These are phyloP conservation scores for Diorhabda elongata DNA, from an alignment of 1,140 invertebrate species.

Conservation along the genomic window DNA sequence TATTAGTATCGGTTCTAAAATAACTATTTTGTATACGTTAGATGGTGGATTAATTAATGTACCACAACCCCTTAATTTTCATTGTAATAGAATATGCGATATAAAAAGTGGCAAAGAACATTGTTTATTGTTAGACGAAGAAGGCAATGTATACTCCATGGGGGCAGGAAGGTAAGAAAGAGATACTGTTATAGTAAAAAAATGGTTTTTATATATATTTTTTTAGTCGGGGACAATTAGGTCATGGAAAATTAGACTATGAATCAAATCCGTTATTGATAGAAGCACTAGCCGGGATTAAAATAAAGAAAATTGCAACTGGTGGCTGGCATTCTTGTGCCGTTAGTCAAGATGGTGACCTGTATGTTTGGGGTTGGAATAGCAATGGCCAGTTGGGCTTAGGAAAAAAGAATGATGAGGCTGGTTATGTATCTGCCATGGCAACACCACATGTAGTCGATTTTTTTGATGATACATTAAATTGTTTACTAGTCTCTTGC, in stretches of 20 bases:
- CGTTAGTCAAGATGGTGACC: constrained; percentile 68
- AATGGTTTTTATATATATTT: constrained; percentile 20
- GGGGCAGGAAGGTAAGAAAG: constrained; percentile 71
- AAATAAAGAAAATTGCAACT: constrained; percentile 63
- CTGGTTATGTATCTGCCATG: constrained; percentile 31
- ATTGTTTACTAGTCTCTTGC: constrained; percentile 59
- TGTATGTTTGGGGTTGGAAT: constrained; percentile 93
- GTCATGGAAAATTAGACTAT: constrained; percentile 65
- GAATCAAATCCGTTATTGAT: constrained; percentile 60
- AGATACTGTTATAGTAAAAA: background rate
- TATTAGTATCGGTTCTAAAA: constrained; percentile 47
- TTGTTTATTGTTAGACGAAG: constrained; percentile 64
- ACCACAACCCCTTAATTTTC: constrained; percentile 55
- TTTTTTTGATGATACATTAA: constrained; percentile 49
- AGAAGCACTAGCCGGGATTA: constrained; percentile 69
- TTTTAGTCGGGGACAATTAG: constrained; percentile 77
- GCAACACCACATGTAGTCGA: constrained; percentile 43
- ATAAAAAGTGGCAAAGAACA: constrained; percentile 77
- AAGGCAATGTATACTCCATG: constrained; percentile 73
- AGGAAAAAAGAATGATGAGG: constrained; percentile 37
- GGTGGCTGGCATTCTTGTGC: constrained; percentile 83
- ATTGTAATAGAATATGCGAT: constrained; percentile 55
- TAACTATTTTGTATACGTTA: constrained; percentile 50
- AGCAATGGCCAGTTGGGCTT: constrained; percentile 77
- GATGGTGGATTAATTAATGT: constrained; percentile 57